phyloP scores from a whole-genome alignment of 2,113 vertebrate genomes.

The Megalops atlanticus region DNA sequence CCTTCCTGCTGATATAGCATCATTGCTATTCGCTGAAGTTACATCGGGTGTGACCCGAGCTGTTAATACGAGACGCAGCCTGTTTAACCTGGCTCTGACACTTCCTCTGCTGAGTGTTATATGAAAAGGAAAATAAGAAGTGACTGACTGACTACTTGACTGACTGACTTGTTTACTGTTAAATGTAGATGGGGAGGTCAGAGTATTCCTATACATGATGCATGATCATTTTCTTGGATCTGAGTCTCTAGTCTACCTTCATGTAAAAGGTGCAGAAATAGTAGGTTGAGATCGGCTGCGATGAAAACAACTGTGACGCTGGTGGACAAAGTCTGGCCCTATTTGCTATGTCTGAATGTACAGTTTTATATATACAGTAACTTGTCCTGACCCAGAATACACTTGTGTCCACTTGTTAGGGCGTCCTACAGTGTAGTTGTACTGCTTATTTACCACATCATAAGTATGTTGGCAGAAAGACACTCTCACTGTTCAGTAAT shows the following conservation, averaged over 20 bases:
- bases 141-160: neutral
- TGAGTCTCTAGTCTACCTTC: too few relatives aligned
- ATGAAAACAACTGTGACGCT: neutral
- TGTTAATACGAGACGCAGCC: too few relatives aligned
- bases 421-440: neutral
- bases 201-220: too few relatives aligned
- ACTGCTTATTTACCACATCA: neutral
- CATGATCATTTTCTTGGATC: too few relatives aligned
- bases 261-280: too few relatives aligned
- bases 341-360: neutral
- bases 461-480: neutral
- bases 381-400: neutral
- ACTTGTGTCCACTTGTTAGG: too few relatives aligned
- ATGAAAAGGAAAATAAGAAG: too few relatives aligned
- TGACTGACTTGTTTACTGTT: neutral
- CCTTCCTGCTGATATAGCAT: too few relatives aligned
- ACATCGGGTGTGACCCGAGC: too few relatives aligned
- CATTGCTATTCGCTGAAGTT: too few relatives aligned
- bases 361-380: neutral
- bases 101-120: too few relatives aligned
- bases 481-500: neutral
- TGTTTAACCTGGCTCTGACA: too few relatives aligned
- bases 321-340: neutral
- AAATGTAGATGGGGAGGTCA: neutral
- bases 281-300: neutral